Percentiles rank a stretch among this genome's conserved stretches.
phyloP scores from a whole-genome alignment of 2,797 vertebrate genomes.

The Manis crassicaudata region DNA sequence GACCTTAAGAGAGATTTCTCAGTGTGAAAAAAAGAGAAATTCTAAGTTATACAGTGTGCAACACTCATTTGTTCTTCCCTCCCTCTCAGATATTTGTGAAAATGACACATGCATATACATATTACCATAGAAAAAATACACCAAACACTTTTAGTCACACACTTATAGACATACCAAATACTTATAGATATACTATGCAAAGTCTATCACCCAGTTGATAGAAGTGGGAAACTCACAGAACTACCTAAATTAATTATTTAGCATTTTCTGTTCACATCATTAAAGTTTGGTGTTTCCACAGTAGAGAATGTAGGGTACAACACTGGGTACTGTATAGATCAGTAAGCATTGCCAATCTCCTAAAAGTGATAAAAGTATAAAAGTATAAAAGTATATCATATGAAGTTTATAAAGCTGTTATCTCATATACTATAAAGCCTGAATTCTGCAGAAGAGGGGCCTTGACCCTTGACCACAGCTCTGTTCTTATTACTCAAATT shows the following conservation, averaged over 20 bases:
- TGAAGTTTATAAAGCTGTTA: neutral
- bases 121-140: neutral
- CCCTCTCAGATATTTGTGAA: conserved; percentile 4
- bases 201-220: neutral
- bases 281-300: neutral
- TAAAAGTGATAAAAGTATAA: neutral
- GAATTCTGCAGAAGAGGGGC: neutral
- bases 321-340: neutral
- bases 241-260: neutral
- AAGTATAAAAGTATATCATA: neutral
- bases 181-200: neutral
- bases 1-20: conserved; percentile 10
- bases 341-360: neutral
- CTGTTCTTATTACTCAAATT: neutral
- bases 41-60: neutral
- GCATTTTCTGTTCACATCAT: neutral
- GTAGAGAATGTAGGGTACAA: neutral
- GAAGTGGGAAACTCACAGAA: neutral
- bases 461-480: neutral
- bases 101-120: neutral
- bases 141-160: neutral
- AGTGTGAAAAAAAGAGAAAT: neutral
- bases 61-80: neutral
- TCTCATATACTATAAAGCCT: neutral
- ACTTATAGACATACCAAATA: no score